phyloP scores from a whole-genome alignment of 2,113 vertebrate species.

The Dipodomys stephensi region DNA sequence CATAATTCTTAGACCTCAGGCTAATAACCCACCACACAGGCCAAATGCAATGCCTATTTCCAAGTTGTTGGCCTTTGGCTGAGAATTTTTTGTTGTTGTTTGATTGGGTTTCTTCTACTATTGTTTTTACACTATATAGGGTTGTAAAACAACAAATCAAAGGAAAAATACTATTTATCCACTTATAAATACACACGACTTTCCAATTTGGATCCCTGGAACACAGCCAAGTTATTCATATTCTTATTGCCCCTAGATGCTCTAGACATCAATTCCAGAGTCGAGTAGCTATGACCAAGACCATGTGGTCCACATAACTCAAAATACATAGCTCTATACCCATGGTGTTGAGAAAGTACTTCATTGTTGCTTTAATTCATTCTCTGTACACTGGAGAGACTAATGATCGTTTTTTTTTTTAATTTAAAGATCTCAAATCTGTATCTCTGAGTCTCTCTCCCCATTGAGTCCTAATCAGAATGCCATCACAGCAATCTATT shows the following conservation, averaged over 20 bases:
- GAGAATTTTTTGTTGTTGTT: background rate
- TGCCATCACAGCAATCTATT: background rate
- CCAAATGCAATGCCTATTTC: background rate
- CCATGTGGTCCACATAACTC: background rate
- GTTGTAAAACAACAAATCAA: background rate
- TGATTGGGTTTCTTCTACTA: too few species aligned
- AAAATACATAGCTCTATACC: background rate
- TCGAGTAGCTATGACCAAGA: background rate
- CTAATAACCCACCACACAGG: rapidly evolving
- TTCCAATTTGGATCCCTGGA: slow-evolving; percentile 22
- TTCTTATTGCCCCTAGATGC: background rate
- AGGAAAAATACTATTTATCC: slow-evolving; percentile 18
- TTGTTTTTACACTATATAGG: background rate
- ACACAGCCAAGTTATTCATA: background rate
- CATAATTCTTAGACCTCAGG: background rate
- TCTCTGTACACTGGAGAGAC: background rate
- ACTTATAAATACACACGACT: background rate
- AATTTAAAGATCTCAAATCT: background rate
- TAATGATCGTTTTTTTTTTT: background rate
- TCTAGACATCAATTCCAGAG: background rate
- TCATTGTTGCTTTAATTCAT: rapidly evolving
- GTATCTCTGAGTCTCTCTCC: background rate
- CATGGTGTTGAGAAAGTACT: background rate
- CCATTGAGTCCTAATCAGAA: background rate
- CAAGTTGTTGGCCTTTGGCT: background rate